These are phyloP conservation scores for Drosophila lutescens DNA, from an alignment of 2,888 invertebrate genomes.

Conservation along the genomic window DNA sequence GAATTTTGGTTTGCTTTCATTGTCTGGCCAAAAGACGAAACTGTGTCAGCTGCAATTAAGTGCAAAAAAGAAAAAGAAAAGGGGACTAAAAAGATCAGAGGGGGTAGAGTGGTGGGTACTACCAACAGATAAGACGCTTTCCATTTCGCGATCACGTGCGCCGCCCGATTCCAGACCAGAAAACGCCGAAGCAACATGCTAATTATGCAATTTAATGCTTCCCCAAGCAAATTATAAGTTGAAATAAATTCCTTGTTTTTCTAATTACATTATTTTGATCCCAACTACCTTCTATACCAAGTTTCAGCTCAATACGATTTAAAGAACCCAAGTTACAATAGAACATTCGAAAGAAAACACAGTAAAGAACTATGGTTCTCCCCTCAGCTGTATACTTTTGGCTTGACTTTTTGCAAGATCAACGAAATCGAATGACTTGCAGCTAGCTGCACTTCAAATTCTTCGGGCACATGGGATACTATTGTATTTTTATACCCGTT, in stretches of 20 bases:
- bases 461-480: conserved; percentile 12
- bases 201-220: conserved; percentile 75
- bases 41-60: conserved; percentile 51
- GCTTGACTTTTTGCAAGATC: conserved; percentile 58
- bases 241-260: background rate
- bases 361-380: background rate
- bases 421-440: conserved; percentile 42
- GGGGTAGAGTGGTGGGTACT: background rate
- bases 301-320: background rate
- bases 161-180: conserved; percentile 17
- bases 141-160: conserved; percentile 73
- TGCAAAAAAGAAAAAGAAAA: conserved; percentile 34
- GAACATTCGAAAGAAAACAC: background rate
- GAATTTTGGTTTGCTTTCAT: conserved; percentile 40
- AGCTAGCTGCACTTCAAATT: conserved; percentile 28
- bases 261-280: too few relatives aligned
- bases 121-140: conserved; percentile 63
- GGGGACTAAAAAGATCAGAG: conserved; percentile 18
- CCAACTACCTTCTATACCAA: background rate
- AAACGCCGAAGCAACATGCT: conserved; percentile 56
- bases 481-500: conserved; percentile 4
- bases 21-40: conserved; percentile 36
- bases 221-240: conserved; percentile 32
- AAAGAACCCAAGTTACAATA: background rate
- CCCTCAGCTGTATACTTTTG: background rate